Evolutionary conservation across 2,888 invertebrate species (phyloP), one percentile per base, ranked within the genome.

Genomic region (Pseudanteris insignis): DNA sequence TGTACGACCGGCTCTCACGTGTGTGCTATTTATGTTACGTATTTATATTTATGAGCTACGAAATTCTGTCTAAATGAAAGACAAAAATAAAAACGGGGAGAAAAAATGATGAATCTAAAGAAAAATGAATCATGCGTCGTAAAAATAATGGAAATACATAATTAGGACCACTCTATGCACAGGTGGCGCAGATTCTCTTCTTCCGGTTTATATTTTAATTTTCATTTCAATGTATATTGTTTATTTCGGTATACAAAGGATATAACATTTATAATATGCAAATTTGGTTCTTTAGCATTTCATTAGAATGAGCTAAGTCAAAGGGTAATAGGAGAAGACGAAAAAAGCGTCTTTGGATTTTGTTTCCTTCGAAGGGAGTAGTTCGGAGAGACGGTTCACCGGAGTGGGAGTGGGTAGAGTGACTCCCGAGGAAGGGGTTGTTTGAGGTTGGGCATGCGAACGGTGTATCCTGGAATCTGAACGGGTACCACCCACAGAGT

Each of bases 391-490:
- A 64, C 47, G 61, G 63, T 43, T 47, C 33, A 28, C 33, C 11
- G 25, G 47, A 64, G 59, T 59, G 64, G 51, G 57, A 62, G 58
- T 53, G 46, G 53, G 46, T 36, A 14, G 28, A 48, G 55, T 62
- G 47, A 54, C 53, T 60, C 44, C 41, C 62, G 55, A 59, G 55
- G 43, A 58, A 69, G 68, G 66, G 66, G 67, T 59, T 70, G 68
- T 59, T 71, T 66, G 65, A 72, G 76, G 76, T 78, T 76, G 78
- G 78, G 76, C 77, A 70, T 73, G 84, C 84, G 85, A 85, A 85
- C 81, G 82, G 83, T 83, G 83, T 83, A 84, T 84, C 83, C 69
- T 70, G 70, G 71, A 71, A 73, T 75, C 72, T 70, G 69, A 77
- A 79, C 64, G 81, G 82, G 81, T 68, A 80, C 83, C 84, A 83